These are phyloP conservation scores for Cephus spinipes DNA, from an alignment of 2,888 invertebrate genomes.

Conservation along the genomic window DNA sequence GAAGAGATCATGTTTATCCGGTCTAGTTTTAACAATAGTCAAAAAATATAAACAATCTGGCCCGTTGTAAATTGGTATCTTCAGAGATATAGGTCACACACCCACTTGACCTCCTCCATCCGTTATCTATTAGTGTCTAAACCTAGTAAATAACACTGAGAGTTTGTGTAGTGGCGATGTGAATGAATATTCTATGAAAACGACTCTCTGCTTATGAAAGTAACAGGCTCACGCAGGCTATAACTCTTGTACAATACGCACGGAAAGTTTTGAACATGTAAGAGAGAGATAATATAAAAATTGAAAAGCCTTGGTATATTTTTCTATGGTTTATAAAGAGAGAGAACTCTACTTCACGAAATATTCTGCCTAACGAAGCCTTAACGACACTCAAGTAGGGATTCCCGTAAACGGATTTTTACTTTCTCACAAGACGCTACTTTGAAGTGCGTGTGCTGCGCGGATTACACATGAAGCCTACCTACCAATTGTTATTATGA, in stretches of 20 bases:
- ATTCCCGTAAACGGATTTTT: not conserved
- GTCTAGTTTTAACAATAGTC: not conserved
- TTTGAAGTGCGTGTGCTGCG: not conserved
- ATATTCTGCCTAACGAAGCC: not conserved
- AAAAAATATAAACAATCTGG: not conserved
- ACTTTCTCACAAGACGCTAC: not conserved
- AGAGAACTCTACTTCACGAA: not conserved
- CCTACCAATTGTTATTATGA: constrained; percentile 19
- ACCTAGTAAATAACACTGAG: not conserved
- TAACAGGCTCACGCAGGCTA: not conserved
- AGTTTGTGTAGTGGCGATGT: not conserved
- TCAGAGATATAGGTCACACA: not conserved
- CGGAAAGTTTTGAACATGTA: not conserved
- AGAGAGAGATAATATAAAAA: not conserved
- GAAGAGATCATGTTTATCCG: not conserved
- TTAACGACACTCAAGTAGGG: not conserved
- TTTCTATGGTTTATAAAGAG: not conserved
- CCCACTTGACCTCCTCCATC: not conserved
- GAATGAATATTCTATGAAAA: constrained; percentile 13
- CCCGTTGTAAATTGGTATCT: not conserved
- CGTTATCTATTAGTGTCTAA: not conserved
- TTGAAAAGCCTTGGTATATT: not conserved
- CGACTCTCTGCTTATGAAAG: constrained; percentile 3
- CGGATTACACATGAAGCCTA: not conserved
- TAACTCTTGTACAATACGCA: not conserved